phyloP scores from a whole-genome alignment of 2,888 invertebrate species.

The Allygus modestus region DNA sequence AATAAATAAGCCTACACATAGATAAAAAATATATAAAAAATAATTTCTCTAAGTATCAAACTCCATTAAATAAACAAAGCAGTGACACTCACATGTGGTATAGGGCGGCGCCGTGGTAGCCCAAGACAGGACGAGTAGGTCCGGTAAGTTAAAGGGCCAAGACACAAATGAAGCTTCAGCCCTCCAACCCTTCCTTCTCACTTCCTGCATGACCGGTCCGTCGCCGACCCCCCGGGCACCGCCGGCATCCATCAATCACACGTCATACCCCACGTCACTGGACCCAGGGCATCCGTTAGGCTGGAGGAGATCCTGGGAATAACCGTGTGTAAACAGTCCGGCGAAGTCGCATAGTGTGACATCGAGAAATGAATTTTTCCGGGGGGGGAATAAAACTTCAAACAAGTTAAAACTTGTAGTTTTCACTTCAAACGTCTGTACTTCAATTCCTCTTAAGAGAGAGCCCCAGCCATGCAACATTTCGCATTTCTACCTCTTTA shows the following conservation, averaged over 20 bases:
- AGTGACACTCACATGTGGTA: not conserved
- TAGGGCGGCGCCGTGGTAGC: not conserved
- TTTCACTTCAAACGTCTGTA: too few species aligned
- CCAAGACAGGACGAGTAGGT: not conserved
- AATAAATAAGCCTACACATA: too few species aligned
- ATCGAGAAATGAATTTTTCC: too few species aligned
- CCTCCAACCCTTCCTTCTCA: slow-evolving; percentile 36
- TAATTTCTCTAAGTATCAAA: too few species aligned
- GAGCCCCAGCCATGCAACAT: too few species aligned
- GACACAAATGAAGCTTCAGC: slow-evolving; percentile 17
- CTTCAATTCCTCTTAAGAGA: too few species aligned
- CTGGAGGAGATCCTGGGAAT: not conserved
- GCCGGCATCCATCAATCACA: slow-evolving; percentile 12
- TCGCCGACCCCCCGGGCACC: not conserved
- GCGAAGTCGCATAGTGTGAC: not conserved
- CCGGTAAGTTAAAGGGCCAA: slow-evolving; percentile 48
- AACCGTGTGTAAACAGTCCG: slow-evolving; percentile 11
- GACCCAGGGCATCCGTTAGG: slow-evolving; percentile 16
- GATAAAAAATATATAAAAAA: too few species aligned
- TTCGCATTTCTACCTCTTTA: too few species aligned
- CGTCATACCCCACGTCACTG: slow-evolving; percentile 28
- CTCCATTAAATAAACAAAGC: not conserved
- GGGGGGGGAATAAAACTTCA: too few species aligned
- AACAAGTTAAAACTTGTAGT: too few species aligned
- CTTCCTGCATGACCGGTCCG: slow-evolving; percentile 52